A percentile compares a stretch with the other conserved stretches of the same genome.
phyloP scores from a whole-genome alignment of 2,888 invertebrate genomes.

The Drosophila paramelanica region DNA sequence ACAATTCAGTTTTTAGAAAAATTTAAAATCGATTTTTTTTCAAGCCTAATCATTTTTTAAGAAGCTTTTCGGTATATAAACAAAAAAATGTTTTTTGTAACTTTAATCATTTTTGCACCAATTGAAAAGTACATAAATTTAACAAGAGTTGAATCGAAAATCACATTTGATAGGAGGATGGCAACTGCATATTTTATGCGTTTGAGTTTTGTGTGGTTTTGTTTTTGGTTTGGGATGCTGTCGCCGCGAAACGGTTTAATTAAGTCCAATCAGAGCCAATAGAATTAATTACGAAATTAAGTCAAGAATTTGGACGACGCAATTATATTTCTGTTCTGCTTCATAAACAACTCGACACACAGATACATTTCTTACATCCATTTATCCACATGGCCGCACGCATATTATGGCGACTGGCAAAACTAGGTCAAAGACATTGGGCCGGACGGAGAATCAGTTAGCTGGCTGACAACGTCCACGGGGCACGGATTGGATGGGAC shows the following conservation, averaged over 20 bases:
- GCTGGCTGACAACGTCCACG: neutral
- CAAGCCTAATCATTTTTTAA: too few relatives aligned
- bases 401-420: slow-evolving; percentile 32
- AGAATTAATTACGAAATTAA: slow-evolving; percentile 71
- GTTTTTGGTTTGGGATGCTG: neutral
- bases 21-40: too few relatives aligned
- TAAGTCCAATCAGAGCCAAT: slow-evolving; percentile 74
- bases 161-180: too few relatives aligned
- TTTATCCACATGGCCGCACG: slow-evolving; percentile 39
- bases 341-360: slow-evolving; percentile 53
- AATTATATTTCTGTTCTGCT: slow-evolving; percentile 65
- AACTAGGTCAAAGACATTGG: slow-evolving; percentile 64
- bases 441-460: slow-evolving; percentile 34
- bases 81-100: too few relatives aligned
- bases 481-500: slow-evolving; percentile 12
- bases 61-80: too few relatives aligned
- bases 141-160: too few relatives aligned
- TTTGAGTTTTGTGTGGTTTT: too few relatives aligned
- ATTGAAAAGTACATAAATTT: too few relatives aligned
- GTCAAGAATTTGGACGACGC: slow-evolving; percentile 52
- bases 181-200: too few relatives aligned
- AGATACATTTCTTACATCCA: slow-evolving; percentile 15
- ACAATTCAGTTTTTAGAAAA: too few relatives aligned
- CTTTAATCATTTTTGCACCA: too few relatives aligned
- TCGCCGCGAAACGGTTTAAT: slow-evolving; percentile 57